Evolutionary conservation across 2,888 invertebrate species (phyloP).

Genomic region (Troilus luridus): DNA sequence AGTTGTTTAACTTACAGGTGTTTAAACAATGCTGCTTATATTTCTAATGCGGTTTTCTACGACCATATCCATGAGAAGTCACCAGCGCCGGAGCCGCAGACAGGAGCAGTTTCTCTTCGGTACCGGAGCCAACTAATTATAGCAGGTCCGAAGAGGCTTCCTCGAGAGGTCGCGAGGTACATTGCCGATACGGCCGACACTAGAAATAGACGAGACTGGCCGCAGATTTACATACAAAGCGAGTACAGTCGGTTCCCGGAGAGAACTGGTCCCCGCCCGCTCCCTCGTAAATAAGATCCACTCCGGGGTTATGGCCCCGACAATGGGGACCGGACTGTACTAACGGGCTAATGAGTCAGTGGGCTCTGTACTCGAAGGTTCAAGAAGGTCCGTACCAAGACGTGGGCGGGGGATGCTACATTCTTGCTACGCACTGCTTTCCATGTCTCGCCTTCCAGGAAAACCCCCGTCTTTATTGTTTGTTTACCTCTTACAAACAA

Average conservation of each 20-base stretch:
- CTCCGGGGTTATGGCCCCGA: slow-evolving; percentile 38
- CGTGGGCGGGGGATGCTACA: slow-evolving; percentile 8
- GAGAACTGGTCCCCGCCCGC: slow-evolving; percentile 37
- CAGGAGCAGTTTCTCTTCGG: slow-evolving; percentile 15
- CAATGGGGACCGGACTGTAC: slow-evolving; percentile 32
- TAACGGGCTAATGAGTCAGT: slow-evolving; percentile 49
- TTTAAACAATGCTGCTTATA: neutral
- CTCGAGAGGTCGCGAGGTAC: slow-evolving; percentile 34
- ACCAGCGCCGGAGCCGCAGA: neutral
- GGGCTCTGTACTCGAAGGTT: slow-evolving; percentile 9
- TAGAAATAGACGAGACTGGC: slow-evolving; percentile 56
- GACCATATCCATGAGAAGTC: neutral
- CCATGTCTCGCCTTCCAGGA: too few relatives aligned
- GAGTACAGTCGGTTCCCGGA: slow-evolving; percentile 34
- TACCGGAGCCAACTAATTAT: slow-evolving; percentile 18
- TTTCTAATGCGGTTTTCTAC: neutral
- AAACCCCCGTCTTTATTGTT: too few relatives aligned
- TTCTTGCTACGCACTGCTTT: neutral
- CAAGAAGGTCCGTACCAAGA: neutral
- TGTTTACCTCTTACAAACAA: too few relatives aligned
- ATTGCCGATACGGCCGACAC: slow-evolving; percentile 42
- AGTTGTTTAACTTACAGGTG: too few relatives aligned
- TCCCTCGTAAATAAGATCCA: slow-evolving; percentile 31
- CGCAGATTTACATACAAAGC: slow-evolving; percentile 55
- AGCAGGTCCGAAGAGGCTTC: slow-evolving; percentile 11